Base-by-base conservation (phyloP, 2,113 vertebrate genomes). In the Takifugu bimaculatus region DNA sequence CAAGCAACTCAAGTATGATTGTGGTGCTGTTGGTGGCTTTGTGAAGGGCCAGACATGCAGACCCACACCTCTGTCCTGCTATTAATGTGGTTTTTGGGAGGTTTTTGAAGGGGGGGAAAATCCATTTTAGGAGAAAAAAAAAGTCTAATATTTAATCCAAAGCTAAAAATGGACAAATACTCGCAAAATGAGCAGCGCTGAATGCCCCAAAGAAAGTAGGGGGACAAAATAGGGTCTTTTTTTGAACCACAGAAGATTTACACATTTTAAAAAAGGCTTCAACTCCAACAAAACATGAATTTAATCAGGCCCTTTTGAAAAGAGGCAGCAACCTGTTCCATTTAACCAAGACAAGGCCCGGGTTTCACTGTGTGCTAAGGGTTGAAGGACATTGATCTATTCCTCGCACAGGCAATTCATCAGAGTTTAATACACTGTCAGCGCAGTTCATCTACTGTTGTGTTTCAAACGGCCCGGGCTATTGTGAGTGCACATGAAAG, bases 351-450 rank as follows among this genome's bases (percentile, higher is more conserved):
- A 88, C 86, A 82, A 88, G 87, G 87, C 87, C 81, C 2, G 55
- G 79, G 84, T 70, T 82, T 85, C 70, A 50, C 81, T 88, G 78
- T 85, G 85, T 79, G 87, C 83, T 82, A 78, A 84, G 88, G 87
- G 90, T 87, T 91, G 88, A 87, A 88, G 87, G 87, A 89, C 90
- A 90, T 83, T 90, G 89, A 90, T 90, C 88, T 89, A 86, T 87
- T 85, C 88, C 85, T 89, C 83, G 86, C 88, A 88, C 85, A 85
- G 87, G 83, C 90, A 88, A 90, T 92, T 91, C 90, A 91, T 91
- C 90, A 88, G 86, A 87, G 82, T 88, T 91, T 92, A 92, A 91
- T 91, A 91, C 90, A 91, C 91, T 91, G 89, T 91, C 89, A 91
- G 89, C 44, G 84, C 88, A 91, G 90, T 92, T 91, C 89, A 91